These are phyloP conservation scores for Neolamprologus longior DNA, from an alignment of 2,113 vertebrate species.

Conservation along the genomic window DNA sequence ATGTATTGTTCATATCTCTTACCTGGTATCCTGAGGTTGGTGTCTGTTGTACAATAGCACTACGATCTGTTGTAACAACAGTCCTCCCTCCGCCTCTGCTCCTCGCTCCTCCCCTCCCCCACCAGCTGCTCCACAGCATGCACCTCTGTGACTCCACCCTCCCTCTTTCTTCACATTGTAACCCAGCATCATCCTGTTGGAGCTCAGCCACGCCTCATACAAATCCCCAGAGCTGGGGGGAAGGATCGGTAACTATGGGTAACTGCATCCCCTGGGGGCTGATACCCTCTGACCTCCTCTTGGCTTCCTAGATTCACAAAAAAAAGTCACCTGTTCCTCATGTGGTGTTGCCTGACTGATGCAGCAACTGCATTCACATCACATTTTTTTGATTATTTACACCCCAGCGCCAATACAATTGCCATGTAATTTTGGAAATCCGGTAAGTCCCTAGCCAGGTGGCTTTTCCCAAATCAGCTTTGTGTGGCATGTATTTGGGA, in stretches of 20 bases:
- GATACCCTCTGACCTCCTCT: slow-evolving; percentile 57
- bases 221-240: slow-evolving; percentile 11
- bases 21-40: slow-evolving; percentile 39
- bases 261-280: slow-evolving; percentile 58
- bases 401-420: not conserved
- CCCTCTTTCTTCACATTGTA: slow-evolving; percentile 16
- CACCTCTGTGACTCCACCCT: slow-evolving; percentile 37
- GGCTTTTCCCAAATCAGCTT: slow-evolving; percentile 17
- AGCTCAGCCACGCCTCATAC: slow-evolving; percentile 13
- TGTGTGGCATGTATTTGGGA: slow-evolving; percentile 13
- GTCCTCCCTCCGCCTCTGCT: slow-evolving; percentile 9
- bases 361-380: not conserved
- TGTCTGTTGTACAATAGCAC: slow-evolving; percentile 23
- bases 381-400: not conserved
- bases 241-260: slow-evolving; percentile 59
- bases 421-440: not conserved
- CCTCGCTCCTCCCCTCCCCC: slow-evolving; percentile 45
- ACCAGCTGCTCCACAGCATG: slow-evolving; percentile 39
- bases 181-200: slow-evolving; percentile 35
- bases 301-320: not conserved
- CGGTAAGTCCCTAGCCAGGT: not conserved
- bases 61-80: slow-evolving; percentile 17
- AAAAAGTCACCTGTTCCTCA: not conserved
- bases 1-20: slow-evolving; percentile 5
- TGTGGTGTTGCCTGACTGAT: not conserved